Conservation (phyloP, 2,888 invertebrate species). For the Athalia rosae region DNA sequence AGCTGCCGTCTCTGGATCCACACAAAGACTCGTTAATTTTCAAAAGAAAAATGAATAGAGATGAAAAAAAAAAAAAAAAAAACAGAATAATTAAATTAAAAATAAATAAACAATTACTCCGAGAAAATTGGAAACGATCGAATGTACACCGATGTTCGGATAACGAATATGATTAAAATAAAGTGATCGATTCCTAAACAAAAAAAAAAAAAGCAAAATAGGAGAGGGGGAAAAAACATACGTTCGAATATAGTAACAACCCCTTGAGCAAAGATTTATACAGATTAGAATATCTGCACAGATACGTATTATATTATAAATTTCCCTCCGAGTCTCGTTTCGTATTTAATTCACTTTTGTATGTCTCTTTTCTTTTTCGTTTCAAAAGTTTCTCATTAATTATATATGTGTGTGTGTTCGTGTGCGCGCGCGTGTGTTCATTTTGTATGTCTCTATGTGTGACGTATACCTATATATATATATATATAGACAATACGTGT, state of each 20-base stretch:
- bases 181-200: neutral
- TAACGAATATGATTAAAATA: too few relatives aligned
- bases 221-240: neutral
- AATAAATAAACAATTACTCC: too few relatives aligned
- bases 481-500: too few relatives aligned
- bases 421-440: neutral
- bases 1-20: constrained; percentile 31
- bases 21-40: constrained; percentile 67
- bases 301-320: constrained; percentile 17
- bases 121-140: too few relatives aligned
- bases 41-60: constrained; percentile 70
- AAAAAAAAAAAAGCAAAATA: neutral
- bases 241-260: constrained; percentile 21
- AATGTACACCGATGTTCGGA: too few relatives aligned
- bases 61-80: neutral
- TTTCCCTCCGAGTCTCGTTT: neutral
- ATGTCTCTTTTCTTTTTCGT: neutral
- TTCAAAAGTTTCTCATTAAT: neutral
- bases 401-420: neutral
- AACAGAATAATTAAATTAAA: neutral
- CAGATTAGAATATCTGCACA: constrained; percentile 33
- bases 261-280: constrained; percentile 40
- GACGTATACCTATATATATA: too few relatives aligned
- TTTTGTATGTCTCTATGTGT: neutral
- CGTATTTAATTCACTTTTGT: neutral